Percentiles rank a stretch among this genome's conserved stretches.
Conservation (phyloP, 64 coral and sea anemone species). For the Cladopsammia gracilis region DNA sequence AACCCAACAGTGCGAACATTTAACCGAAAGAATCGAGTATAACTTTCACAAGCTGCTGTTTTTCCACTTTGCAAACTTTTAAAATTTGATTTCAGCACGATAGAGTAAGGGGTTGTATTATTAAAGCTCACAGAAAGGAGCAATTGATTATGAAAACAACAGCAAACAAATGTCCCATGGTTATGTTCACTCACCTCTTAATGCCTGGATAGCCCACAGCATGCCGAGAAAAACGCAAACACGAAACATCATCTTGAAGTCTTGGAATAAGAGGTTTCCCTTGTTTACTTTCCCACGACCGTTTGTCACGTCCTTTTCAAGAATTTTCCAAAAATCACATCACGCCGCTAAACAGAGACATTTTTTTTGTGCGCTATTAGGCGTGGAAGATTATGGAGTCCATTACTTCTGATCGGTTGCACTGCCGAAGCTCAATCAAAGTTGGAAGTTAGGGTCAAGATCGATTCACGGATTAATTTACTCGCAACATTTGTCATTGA, state of each 20-base stretch:
- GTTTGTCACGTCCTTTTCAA: not conserved
- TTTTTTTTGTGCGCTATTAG: not conserved
- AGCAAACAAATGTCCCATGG: not conserved
- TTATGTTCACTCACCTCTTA: conserved; percentile 1
- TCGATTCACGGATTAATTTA: conserved; percentile 53
- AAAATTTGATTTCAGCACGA: too few species aligned
- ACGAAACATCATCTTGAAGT: not conserved
- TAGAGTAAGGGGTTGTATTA: too few species aligned
- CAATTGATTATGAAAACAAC: not conserved
- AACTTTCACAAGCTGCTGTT: too few species aligned
- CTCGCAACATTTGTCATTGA: not conserved
- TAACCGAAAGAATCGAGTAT: too few species aligned
- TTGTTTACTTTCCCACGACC: not conserved
- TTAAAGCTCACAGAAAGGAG: not conserved
- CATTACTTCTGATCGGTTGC: not conserved
- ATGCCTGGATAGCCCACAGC: not conserved
- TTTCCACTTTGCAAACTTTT: too few species aligned
- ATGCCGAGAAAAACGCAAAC: not conserved
- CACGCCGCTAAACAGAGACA: not conserved
- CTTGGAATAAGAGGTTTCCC: not conserved
- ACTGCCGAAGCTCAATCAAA: not conserved
- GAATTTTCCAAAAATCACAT: conserved; percentile 1
- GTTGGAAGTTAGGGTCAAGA: conserved; percentile 9
- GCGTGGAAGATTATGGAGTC: not conserved
- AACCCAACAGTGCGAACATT: too few species aligned